These are phyloP conservation scores for Sorex fumeus DNA, from an alignment of 2,113 vertebrate species.

Conservation along the genomic window DNA sequence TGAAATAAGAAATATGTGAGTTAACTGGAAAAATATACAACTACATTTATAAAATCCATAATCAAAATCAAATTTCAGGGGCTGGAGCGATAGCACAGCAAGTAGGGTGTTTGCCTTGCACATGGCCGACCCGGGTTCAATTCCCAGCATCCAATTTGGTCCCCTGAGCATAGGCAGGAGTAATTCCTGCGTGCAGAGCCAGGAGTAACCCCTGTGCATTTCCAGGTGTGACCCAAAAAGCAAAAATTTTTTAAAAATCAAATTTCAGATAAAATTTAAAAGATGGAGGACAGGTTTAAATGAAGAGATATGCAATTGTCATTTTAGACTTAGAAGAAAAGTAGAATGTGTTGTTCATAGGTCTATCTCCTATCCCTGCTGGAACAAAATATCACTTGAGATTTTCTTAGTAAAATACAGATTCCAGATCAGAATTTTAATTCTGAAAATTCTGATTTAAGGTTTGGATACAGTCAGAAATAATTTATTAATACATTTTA, in stretches of 20 bases:
- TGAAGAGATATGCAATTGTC: background rate
- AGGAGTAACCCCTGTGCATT: too few relatives aligned
- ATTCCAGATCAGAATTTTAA: background rate
- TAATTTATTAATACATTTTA: background rate
- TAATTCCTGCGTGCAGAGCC: too few relatives aligned
- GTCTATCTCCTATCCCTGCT: background rate
- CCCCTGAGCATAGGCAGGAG: too few relatives aligned
- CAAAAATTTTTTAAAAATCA: too few relatives aligned
- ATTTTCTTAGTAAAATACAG: constrained; percentile 9
- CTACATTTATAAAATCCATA: background rate
- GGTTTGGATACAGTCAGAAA: background rate
- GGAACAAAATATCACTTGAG: background rate
- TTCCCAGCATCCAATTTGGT: too few relatives aligned
- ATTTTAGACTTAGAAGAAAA: background rate
- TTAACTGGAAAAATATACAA: background rate
- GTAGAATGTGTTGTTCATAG: background rate
- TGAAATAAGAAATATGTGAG: background rate
- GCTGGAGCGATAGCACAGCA: too few relatives aligned
- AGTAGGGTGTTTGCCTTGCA: too few relatives aligned
- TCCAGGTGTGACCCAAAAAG: too few relatives aligned
- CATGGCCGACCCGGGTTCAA: too few relatives aligned
- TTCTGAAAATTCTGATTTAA: constrained; percentile 34
- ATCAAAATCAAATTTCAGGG: too few relatives aligned
- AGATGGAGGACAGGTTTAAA: background rate
- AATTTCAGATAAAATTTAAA: background rate